Conservation (phyloP, 2,113 vertebrate species). For the Mohoua ochrocephala region DNA sequence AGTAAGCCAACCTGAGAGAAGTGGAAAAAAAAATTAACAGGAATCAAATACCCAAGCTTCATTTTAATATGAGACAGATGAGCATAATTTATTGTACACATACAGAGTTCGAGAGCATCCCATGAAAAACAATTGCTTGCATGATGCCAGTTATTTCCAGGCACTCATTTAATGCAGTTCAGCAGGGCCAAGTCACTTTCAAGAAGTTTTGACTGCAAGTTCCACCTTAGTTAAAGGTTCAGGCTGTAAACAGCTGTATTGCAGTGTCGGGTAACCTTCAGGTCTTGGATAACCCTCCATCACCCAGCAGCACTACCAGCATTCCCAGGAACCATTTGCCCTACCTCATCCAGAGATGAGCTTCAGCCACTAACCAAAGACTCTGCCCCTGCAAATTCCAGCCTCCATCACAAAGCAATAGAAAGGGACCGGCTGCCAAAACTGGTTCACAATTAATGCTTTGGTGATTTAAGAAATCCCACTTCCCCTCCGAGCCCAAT, state of each 20-base stretch:
- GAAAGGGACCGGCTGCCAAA: background rate
- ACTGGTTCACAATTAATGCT: background rate
- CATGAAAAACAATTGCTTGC: background rate
- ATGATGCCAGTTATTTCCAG: background rate
- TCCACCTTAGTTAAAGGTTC: background rate
- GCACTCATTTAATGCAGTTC: background rate
- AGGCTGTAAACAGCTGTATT: background rate
- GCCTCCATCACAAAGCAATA: background rate
- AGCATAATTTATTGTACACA: background rate
- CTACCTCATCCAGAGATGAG: background rate
- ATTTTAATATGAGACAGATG: background rate
- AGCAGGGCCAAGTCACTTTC: background rate
- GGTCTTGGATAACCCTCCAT: background rate
- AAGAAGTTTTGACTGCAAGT: background rate
- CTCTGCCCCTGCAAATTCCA: background rate
- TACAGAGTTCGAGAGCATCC: background rate
- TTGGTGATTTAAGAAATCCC: background rate
- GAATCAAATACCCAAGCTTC: background rate
- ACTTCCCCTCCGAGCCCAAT: background rate
- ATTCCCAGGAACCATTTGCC: background rate
- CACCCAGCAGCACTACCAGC: background rate
- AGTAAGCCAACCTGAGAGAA: background rate
- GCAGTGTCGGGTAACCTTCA: background rate
- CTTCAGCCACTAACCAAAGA: background rate
- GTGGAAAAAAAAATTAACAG: background rate